These are phyloP conservation scores for Pogonus chalceus DNA, from an alignment of 1,140 invertebrate genomes.

Conservation along the genomic window DNA sequence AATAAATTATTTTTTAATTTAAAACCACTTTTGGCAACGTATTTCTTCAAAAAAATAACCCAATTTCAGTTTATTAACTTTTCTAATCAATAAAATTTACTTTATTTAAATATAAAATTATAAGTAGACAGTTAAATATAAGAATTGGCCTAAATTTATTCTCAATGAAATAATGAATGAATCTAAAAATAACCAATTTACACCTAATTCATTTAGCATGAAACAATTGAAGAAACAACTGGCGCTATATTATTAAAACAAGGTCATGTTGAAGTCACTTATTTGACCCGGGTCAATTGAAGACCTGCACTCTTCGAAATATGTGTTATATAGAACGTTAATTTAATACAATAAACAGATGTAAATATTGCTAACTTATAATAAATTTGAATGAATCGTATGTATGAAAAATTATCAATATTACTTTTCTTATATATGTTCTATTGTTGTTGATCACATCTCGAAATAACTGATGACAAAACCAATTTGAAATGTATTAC, in stretches of 20 bases:
- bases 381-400: not conserved
- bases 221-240: not conserved
- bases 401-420: not conserved
- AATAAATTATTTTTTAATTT: too few species aligned
- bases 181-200: not conserved
- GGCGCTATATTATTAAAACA: not conserved
- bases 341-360: not conserved
- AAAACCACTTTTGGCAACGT: too few species aligned
- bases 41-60: too few species aligned
- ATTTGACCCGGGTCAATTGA: not conserved
- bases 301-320: not conserved
- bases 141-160: too few species aligned
- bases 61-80: too few species aligned
- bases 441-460: not conserved
- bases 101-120: too few species aligned
- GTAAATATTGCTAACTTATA: not conserved
- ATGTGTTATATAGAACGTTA: not conserved
- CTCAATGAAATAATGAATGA: too few species aligned
- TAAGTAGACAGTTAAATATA: too few species aligned
- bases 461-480: not conserved
- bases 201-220: not conserved
- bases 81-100: too few species aligned
- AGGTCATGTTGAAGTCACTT: not conserved
- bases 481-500: not conserved
- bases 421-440: not conserved